Base-by-base conservation (phyloP, 2,113 vertebrate genomes). In the Oxyruncus cristatus region DNA sequence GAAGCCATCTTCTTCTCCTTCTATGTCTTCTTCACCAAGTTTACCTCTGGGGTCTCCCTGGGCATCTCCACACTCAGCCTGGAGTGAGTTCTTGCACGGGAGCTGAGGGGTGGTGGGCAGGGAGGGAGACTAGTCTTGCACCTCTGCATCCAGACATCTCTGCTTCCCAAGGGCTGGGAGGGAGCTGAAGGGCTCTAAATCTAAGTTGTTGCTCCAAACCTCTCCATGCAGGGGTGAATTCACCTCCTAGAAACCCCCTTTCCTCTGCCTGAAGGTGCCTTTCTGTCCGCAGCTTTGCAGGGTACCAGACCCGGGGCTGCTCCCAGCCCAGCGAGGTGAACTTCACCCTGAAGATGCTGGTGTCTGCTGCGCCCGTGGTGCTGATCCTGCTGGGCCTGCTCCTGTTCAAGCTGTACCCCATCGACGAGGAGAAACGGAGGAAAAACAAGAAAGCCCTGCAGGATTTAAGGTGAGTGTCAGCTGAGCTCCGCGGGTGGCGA, bases 1-100 rank as follows among this genome's bases (percentile, higher is more conserved):
- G 99, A 99, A 95, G 98, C 99, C 28, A 99, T 99, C 83, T 99
- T 99, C 97, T 99, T 99, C 97, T 99, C 99, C 49, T 99, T 99
- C 97, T 99, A 99, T 0, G 99, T 99, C 83, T 99, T 99, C 98
- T 99, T 99, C 93, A 98, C 98, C 94, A 99, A 99, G 93, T 99
- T 99, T 26, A 98, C 99, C 21, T 99, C 99, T 3, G 99, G 99
- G 4, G 94, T 99, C 13, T 99, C 99, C 4, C 96, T 99, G 82
- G 99, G 99, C 42, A 96, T 99, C 95, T 99, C 99, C 47, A 99
- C 99, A 0, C 98, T 99, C 93, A 99, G 99, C 96, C 97, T 99
- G 37, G 98, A 99, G 99, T 99, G 95, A 98, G 98, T 98, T 39
- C 30, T 46, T 53, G 44, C 3, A 0, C 5, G 56, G 46, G 55